Evolutionary conservation across 2,113 vertebrate genomes (phyloP).

Genomic region (Motacilla tschutschensis): DNA sequence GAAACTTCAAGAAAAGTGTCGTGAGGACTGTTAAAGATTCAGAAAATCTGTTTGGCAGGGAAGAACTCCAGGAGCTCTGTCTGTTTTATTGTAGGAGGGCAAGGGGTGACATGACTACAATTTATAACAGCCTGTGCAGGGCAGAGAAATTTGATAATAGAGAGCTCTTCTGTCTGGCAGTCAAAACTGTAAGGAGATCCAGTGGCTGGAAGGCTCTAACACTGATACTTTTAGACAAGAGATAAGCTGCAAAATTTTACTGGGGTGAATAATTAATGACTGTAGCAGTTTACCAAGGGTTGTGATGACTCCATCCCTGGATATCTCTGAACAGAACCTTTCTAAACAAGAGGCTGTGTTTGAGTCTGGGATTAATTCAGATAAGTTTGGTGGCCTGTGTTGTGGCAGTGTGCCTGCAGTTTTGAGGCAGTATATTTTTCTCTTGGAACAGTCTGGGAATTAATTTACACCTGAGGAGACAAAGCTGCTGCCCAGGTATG

Average conservation of each 20-base stretch:
- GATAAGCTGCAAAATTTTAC: conserved; percentile 50
- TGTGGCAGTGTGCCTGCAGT: background rate
- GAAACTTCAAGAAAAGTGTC: background rate
- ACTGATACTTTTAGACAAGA: conserved; percentile 12
- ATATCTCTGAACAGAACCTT: background rate
- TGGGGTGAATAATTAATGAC: conserved; percentile 22
- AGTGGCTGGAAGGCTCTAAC: conserved; percentile 8
- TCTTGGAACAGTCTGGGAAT: background rate
- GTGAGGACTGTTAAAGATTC: background rate
- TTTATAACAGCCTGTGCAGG: conserved; percentile 1
- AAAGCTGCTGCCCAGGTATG: background rate
- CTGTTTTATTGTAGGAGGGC: background rate
- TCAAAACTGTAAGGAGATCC: conserved; percentile 8
- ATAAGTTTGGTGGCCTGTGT: background rate
- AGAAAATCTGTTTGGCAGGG: background rate
- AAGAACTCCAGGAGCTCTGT: background rate
- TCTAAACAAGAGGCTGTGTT: background rate
- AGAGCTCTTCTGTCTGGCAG: conserved; percentile 18
- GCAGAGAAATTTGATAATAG: conserved; percentile 32
- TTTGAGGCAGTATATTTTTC: background rate
- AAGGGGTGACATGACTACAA: background rate
- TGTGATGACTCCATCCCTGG: background rate
- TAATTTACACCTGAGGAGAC: background rate
- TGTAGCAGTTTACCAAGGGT: conserved; percentile 10
- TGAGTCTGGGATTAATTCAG: background rate